These are phyloP conservation scores for Drosophila prostipennis DNA, from an alignment of 2,888 invertebrate genomes.

Conservation along the genomic window DNA sequence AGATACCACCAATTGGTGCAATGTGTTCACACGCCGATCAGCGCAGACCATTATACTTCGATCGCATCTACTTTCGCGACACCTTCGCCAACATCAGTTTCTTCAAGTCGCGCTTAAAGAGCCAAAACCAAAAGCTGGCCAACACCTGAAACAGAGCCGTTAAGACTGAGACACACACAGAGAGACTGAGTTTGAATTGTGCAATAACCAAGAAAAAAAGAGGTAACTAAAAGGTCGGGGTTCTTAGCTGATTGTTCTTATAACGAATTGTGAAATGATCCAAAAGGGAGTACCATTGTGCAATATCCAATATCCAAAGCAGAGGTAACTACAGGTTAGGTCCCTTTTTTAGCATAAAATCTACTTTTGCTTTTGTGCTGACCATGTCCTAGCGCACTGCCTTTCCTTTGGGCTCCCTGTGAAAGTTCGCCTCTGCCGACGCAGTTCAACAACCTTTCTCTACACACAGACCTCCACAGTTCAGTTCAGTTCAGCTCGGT, in stretches of 20 bases:
- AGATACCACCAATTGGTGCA: constrained; percentile 49
- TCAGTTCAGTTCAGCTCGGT: constrained; percentile 17
- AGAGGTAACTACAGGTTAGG: not conserved
- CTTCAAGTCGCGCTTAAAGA: constrained; percentile 83
- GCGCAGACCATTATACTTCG: constrained; percentile 69
- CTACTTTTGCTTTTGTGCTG: constrained; percentile 60
- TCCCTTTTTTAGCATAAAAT: constrained; percentile 31
- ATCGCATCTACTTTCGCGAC: constrained; percentile 83
- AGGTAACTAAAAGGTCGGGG: constrained; percentile 10
- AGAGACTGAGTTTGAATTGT: constrained; percentile 25
- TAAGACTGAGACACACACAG: constrained; percentile 56
- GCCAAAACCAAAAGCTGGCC: constrained; percentile 52
- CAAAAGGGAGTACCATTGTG: too few relatives aligned
- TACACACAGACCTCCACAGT: constrained; percentile 43
- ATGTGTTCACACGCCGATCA: constrained; percentile 79
- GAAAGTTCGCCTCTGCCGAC: constrained; percentile 47
- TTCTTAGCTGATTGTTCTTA: not conserved
- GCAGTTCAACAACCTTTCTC: constrained; percentile 74
- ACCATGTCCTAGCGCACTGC: constrained; percentile 62
- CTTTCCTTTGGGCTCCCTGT: constrained; percentile 14
- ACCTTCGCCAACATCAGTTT: constrained; percentile 82
- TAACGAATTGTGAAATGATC: not conserved
- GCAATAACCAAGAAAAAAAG: constrained; percentile 1
- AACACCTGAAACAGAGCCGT: constrained; percentile 59
- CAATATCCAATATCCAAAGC: too few relatives aligned